phyloP scores from a whole-genome alignment of 2,797 vertebrate genomes.

The Pangasius mekongensis region DNA sequence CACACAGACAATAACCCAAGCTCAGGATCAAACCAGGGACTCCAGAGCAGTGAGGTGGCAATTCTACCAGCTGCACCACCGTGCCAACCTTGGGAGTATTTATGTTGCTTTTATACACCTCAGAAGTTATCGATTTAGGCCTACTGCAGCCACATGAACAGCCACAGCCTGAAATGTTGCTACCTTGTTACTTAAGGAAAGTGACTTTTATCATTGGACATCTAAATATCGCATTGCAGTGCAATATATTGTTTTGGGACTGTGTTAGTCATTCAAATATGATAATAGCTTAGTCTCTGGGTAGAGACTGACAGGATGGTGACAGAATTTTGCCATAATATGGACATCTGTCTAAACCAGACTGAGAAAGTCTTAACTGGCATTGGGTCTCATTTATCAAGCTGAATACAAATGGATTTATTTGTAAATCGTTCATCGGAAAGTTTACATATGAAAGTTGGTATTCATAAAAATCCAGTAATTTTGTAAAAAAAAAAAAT shows the following conservation, averaged over 20 bases:
- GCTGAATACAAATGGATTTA: slow-evolving; percentile 1
- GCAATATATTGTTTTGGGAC: not conserved
- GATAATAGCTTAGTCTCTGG: not conserved
- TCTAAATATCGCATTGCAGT: not conserved
- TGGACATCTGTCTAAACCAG: slow-evolving; percentile 21
- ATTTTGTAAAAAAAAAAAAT: not conserved
- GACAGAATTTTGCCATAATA: not conserved
- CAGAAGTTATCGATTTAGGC: not conserved
- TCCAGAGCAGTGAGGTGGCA: not conserved
- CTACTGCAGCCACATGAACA: not conserved
- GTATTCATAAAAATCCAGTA: not conserved
- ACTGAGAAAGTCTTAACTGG: slow-evolving; percentile 6
- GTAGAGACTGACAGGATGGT: slow-evolving; percentile 8
- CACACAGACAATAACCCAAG: not conserved
- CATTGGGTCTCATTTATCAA: not conserved
- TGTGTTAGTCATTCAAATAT: not conserved
- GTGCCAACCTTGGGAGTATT: not conserved
- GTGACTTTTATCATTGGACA: not conserved
- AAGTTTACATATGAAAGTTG: not conserved
- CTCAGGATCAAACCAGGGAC: not conserved
- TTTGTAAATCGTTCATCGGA: not conserved
- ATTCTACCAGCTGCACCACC: not conserved
- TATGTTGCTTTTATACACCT: not conserved
- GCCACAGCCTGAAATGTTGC: too few relatives aligned
- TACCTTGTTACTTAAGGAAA: not conserved